These are phyloP conservation scores for Zaprionus vittiger DNA, from an alignment of 1,140 invertebrate genomes.

Conservation along the genomic window DNA sequence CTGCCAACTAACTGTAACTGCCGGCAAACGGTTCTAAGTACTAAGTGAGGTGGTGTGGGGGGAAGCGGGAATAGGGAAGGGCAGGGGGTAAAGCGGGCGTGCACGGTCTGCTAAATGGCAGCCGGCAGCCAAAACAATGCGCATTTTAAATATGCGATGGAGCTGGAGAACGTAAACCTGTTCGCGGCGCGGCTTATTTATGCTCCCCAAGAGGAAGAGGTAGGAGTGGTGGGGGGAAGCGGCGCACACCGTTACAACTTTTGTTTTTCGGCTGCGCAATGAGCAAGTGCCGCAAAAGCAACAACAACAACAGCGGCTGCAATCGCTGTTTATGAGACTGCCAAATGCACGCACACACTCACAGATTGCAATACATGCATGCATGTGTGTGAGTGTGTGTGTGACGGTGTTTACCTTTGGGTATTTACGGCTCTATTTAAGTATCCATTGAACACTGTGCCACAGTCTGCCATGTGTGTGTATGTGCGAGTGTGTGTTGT, in stretches of 20 bases:
- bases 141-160: conserved; percentile 62
- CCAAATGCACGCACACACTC: conserved; percentile 30
- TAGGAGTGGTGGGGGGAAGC: too few relatives aligned
- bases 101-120: conserved; percentile 74
- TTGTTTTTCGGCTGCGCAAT: conserved; percentile 50
- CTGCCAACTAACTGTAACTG: conserved; percentile 51
- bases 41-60: neutral
- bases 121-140: conserved; percentile 65
- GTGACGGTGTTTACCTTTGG: conserved; percentile 8
- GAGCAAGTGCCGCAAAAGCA: conserved; percentile 49
- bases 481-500: conserved; percentile 3
- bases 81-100: conserved; percentile 2
- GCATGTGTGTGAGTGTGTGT: neutral
- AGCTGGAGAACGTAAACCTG: conserved; percentile 51
- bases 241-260: conserved; percentile 55
- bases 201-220: conserved; percentile 32
- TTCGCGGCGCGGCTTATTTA: conserved; percentile 60
- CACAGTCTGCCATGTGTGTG: neutral
- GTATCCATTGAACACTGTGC: conserved; percentile 6
- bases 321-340: conserved; percentile 24
- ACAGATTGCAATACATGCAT: neutral
- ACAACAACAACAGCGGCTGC: conserved; percentile 15
- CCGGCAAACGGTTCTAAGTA: conserved; percentile 56
- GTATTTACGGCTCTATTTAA: conserved; percentile 22
- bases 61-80: too few relatives aligned